Base-by-base conservation (phyloP, 2,797 vertebrate genomes). In the Carcharodon carcharias region DNA sequence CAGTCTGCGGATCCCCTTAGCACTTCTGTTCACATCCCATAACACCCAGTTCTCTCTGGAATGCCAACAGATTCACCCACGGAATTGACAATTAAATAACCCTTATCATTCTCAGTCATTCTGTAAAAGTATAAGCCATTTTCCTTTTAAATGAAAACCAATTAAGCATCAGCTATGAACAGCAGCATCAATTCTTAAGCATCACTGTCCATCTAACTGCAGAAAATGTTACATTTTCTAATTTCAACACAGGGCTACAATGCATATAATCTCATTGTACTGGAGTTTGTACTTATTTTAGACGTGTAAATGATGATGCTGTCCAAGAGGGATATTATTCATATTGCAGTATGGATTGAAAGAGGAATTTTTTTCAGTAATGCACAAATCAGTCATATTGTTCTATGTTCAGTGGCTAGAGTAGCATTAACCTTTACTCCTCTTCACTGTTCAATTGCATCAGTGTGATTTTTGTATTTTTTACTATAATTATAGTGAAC, bases 401-500 rank as follows among this genome's bases (percentile, higher is more conserved):
- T 61, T 67, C 63, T 45, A 40, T 93, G 61, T 93, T 93, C 63
- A 12, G 63, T 93, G n/a, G 61, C 35, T 21, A 93, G 61, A 93
- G 45, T 65, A 65, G 7, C 89, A 92, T 63, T 61, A 63, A 63
- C 58, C 56, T 92, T 92, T 63, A 61, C 61, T 65, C 63, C 91
- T 40, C 40, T 67, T 93, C n/a, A 93, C n/a, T 93, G n/a, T 67
- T 93, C 61, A 67, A 93, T 67, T 65, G 35, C 61, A 93, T 93
- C n/a, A 65, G 61, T 23, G 3, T 93, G 91, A 93, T 65, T 1
- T n/a, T 65, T 93, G 61, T 45, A 23, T 45, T 67, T 93, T 93
- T 35, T 35, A 45, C n/a, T n/a, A 65, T 93, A 65, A 93, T 93
- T 40, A 93, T 63, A 63, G 23, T 40, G 67, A 65, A 23, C 1